A percentile compares a stretch with the other conserved stretches of the same genome.
phyloP scores from a whole-genome alignment of 2,888 invertebrate species.

The Brachypalpus laphriformis region DNA sequence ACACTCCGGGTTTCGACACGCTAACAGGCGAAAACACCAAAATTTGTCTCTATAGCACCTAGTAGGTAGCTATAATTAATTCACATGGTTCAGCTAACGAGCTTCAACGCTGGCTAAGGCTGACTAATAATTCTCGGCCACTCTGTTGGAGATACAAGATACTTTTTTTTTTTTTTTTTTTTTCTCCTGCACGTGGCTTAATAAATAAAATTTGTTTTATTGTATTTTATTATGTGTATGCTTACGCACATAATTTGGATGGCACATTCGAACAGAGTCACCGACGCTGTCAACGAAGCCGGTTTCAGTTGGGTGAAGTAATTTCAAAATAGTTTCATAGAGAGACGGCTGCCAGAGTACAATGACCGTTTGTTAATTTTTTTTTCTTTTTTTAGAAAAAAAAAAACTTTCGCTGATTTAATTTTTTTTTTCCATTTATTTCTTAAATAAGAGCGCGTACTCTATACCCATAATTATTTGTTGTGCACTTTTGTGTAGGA shows the following conservation, averaged over 20 bases:
- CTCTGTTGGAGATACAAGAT: not conserved
- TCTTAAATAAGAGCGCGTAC: not conserved
- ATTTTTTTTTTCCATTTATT: not conserved
- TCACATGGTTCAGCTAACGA: conserved; percentile 36
- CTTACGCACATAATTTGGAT: conserved; percentile 41
- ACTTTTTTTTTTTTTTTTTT: not conserved
- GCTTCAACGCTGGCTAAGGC: conserved; percentile 13
- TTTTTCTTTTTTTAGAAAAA: conserved; percentile 22
- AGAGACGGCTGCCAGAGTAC: conserved; percentile 23
- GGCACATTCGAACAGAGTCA: conserved; percentile 30
- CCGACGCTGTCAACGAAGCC: conserved; percentile 33
- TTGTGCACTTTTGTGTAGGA: conserved; percentile 55
- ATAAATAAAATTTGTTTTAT: conserved; percentile 27
- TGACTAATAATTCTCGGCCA: conserved; percentile 50
- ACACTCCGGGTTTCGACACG: not conserved
- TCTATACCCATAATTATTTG: conserved; percentile 29
- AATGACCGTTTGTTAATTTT: conserved; percentile 53
- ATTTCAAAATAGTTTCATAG: conserved; percentile 20
- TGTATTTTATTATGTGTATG: conserved; percentile 12
- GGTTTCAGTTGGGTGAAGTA: conserved; percentile 42
- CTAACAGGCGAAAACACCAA: not conserved
- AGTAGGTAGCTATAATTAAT: conserved; percentile 25
- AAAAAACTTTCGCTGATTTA: conserved; percentile 63
- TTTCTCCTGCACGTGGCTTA: conserved; percentile 39
- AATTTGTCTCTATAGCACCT: conserved; percentile 9